Conservation (phyloP, 2,888 invertebrate genomes). For the Epirrhoe tristata region DNA sequence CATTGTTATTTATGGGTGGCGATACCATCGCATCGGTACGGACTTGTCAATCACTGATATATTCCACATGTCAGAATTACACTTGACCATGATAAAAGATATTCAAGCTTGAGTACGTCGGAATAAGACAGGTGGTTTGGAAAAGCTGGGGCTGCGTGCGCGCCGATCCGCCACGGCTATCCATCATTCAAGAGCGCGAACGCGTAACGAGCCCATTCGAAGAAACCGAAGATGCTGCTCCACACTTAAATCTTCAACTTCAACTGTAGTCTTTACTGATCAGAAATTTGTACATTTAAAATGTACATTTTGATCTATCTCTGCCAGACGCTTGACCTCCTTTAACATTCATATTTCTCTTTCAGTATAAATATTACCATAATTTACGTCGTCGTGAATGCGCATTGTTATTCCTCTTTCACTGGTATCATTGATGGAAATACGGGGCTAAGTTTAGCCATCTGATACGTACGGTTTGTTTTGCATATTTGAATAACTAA, state of each 20-base stretch:
- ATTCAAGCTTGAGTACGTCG: slow-evolving; percentile 49
- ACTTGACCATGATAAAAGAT: slow-evolving; percentile 49
- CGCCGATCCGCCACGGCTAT: slow-evolving; percentile 75
- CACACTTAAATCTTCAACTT: slow-evolving; percentile 61
- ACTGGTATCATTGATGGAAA: slow-evolving; percentile 62
- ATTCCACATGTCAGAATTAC: slow-evolving; percentile 62
- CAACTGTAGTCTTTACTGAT: slow-evolving; percentile 51
- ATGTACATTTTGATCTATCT: slow-evolving; percentile 63
- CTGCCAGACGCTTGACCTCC: slow-evolving; percentile 54
- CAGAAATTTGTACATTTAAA: slow-evolving; percentile 67
- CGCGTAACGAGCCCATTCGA: slow-evolving; percentile 83
- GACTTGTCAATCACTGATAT: slow-evolving; percentile 80
- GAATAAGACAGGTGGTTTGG: slow-evolving; percentile 51
- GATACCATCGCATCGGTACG: slow-evolving; percentile 77
- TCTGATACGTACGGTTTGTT: slow-evolving; percentile 67
- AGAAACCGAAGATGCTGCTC: slow-evolving; percentile 62
- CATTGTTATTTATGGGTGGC: slow-evolving; percentile 79
- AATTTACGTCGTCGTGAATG: slow-evolving; percentile 58
- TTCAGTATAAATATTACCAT: slow-evolving; percentile 55
- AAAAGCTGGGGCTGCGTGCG: slow-evolving; percentile 54
- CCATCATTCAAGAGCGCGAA: slow-evolving; percentile 76
- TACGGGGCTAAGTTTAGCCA: slow-evolving; percentile 61
- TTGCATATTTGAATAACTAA: slow-evolving; percentile 81
- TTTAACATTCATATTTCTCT: slow-evolving; percentile 57
- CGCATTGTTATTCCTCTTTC: slow-evolving; percentile 66